Evolutionary conservation across 2,888 invertebrate genomes (phyloP), one percentile per base, ranked within the genome.

Genomic region (Caprella mutica): DNA sequence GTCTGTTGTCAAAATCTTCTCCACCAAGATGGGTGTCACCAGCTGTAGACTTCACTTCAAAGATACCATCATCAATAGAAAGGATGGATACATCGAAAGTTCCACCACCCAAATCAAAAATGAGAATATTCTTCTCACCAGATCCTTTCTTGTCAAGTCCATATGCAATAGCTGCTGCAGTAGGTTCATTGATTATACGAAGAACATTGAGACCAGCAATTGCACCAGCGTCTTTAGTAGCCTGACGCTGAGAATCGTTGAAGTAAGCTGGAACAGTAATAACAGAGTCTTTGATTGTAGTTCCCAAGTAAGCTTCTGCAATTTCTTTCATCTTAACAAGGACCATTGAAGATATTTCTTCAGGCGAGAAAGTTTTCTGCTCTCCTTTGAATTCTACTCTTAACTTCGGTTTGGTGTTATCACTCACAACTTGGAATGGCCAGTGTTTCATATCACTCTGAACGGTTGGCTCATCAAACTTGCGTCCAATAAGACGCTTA

Each of bases 21-120:
- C 90, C 90, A 68, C 90, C 91, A 74, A 91, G 79, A 71, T 91
- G 92, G 56, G 92, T 93, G 71, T 94, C 92, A 65, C 92, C 92
- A 60, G 90, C 88, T 27, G 78, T 80, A 2, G 80, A 75, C 68
- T 78, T 78, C n/a, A 78, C 80, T 69, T 80, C 79, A 70, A 80
- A 80, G 65, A 80, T 77, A 8, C 81, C 82, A 65, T 78, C 78
- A 65, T 77, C 78, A 61, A 80, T 78, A 38, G 77, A 77, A 54
- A 80, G 70, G 59, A 80, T 73, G 21, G 79, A 79, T 12, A 80
- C 79, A 72, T 71, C 71, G 69, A 82, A 82, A 55, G 80, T 81
- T 52, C 80, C 82, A 68, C 81, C 82, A 54, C 82, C 82, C 58
- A 83, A 72, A 72, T 82, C 81, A 68, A 80, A 80, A 67, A 80